Base-by-base conservation (phyloP, 2,888 invertebrate species). In the Tridacna gigas region DNA sequence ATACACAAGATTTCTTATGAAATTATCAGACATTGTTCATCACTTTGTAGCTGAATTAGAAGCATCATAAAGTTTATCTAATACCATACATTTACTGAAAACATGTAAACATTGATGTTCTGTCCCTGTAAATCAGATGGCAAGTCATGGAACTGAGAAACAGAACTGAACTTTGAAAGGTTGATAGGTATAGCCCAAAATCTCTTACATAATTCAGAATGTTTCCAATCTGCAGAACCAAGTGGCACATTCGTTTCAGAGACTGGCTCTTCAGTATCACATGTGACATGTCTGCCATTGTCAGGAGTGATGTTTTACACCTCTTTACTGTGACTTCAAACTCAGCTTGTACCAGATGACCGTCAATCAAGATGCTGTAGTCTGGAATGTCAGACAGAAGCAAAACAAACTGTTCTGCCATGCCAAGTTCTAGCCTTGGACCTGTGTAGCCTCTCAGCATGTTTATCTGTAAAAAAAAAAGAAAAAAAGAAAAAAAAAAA, bases 371-470 rank as follows among this genome's bases (percentile, higher is more conserved):
- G 0, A 95, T 86, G 3, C 88, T 87, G 91, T 94, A 95, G 83
- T 93, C 91, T 0, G 95, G 93, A 18, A 95, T 90, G 77, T 93
- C 92, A 2, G 93, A 90, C 15, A 95, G 90, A 15, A 94, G 88
- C 11, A 94, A 86, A 61, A 94, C 93, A 90, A 95, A 95, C 90
- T 94, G 94, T 83, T 95, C 95, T 3, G 95, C 95, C 75, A 92
- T 90, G 4, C 95, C 95, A 5, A 95, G 90, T 69, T 93, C 93
- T 11, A 91, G 89, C 18, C 90, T 81, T 37, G 94, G 94, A 15
- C 94, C 95, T 7, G 86, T 88, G 89, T 94, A 94, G 12, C 91
- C 88, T 77, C 92, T 92, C 56, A 95, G 86, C 77, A 93, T 91
- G 76, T 92, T 89, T 74, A 95, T 89, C 95, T 95, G 89, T 5